Percentiles rank a stretch among this genome's conserved stretches.
Conservation (phyloP, 2,113 vertebrate species). For the human region GRCh38 chr7:43625501-43626000, state of each 20-base stretch:
- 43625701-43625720: background rate
- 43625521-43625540: background rate
- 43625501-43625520: background rate
- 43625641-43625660: background rate
- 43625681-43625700: background rate
- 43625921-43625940: background rate
- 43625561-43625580: background rate
- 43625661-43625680: background rate
- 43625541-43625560: background rate
- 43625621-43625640: background rate
- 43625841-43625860: background rate
- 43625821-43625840: background rate
- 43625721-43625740: background rate
- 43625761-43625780: background rate
- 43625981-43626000: background rate
- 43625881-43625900: background rate
- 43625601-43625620: background rate
- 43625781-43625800: background rate
- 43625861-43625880: background rate
- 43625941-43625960: background rate
- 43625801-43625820: background rate
- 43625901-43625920: background rate
- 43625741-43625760: background rate
- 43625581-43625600: rapidly evolving
- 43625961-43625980: background rate